Percentiles rank a stretch among this genome's conserved stretches.
Evolutionary conservation across 2,797 vertebrate species (phyloP).

Genomic region (Toxotes lorentzi): DNA sequence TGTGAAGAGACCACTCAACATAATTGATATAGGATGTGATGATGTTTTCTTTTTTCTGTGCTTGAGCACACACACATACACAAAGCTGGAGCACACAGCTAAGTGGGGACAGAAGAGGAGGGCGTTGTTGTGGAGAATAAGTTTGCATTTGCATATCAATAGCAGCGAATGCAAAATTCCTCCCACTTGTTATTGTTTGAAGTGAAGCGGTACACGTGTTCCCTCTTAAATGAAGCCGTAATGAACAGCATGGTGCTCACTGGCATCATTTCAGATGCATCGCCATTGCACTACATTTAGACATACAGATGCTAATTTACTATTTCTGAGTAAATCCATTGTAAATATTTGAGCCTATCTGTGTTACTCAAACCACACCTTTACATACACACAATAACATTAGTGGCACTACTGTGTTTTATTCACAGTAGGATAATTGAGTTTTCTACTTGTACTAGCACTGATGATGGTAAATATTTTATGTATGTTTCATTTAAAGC

Average conservation of each 20-base stretch:
- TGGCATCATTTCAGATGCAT: conserved; percentile 15
- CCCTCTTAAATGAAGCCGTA: conserved; percentile 17
- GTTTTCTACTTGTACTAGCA: background rate
- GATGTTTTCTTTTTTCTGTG: conserved; percentile 20
- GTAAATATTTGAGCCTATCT: background rate
- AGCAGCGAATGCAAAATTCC: conserved; percentile 46
- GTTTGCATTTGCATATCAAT: conserved; percentile 66
- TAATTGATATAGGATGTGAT: conserved; percentile 63
- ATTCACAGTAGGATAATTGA: background rate
- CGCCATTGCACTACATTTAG: background rate
- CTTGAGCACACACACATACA: background rate
- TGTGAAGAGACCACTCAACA: conserved; percentile 71
- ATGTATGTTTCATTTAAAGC: conserved; percentile 16
- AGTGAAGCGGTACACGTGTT: conserved; percentile 47
- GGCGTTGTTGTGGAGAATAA: conserved; percentile 22
- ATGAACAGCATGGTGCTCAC: background rate
- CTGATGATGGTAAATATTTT: conserved; percentile 6
- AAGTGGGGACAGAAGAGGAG: conserved; percentile 56
- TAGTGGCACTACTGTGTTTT: background rate
- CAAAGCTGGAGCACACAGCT: conserved; percentile 32
- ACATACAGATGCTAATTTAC: background rate
- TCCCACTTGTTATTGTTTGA: conserved; percentile 54
- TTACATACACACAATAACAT: background rate
- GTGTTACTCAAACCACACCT: background rate
- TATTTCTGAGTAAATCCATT: conserved; percentile 1